Evolutionary conservation across 1,140 invertebrate genomes (phyloP).

Genomic region (Scaptomyza pallida): DNA sequence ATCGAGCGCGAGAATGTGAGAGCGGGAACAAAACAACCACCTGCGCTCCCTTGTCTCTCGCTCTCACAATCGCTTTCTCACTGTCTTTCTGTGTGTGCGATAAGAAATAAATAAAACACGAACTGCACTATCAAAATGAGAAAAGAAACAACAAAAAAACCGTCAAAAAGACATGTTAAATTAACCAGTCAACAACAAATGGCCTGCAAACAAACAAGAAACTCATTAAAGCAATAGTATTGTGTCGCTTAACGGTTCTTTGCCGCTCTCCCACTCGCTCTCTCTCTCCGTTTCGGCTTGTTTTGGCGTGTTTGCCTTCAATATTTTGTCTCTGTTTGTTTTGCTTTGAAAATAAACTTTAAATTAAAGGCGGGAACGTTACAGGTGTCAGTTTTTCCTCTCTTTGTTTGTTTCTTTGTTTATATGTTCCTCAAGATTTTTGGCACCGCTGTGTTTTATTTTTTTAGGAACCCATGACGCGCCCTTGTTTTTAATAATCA

Average conservation of each 20-base stretch:
- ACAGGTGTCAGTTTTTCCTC: constrained; percentile 59
- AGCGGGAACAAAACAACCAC: constrained; percentile 36
- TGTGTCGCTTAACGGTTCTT: constrained; percentile 52
- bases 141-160: constrained; percentile 53
- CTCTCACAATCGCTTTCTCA: constrained; percentile 8
- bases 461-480: constrained; percentile 38
- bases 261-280: constrained; percentile 23
- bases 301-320: constrained; percentile 29
- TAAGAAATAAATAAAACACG: constrained; percentile 49
- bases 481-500: constrained; percentile 58
- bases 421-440: constrained; percentile 34
- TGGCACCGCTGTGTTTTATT: constrained; percentile 22
- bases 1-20: constrained; percentile 19
- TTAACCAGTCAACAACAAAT: constrained; percentile 60
- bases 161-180: constrained; percentile 62
- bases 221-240: constrained; percentile 62
- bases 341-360: constrained; percentile 48
- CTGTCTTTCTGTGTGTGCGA: constrained; percentile 14
- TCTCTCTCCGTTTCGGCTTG: constrained; percentile 1
- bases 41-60: constrained; percentile 22
- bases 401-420: constrained; percentile 11
- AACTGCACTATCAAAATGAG: constrained; percentile 61
- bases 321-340: constrained; percentile 42
- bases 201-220: constrained; percentile 61
- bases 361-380: constrained; percentile 36